phyloP scores from a whole-genome alignment of 1,140 invertebrate species.

The Drosophila lowei region DNA sequence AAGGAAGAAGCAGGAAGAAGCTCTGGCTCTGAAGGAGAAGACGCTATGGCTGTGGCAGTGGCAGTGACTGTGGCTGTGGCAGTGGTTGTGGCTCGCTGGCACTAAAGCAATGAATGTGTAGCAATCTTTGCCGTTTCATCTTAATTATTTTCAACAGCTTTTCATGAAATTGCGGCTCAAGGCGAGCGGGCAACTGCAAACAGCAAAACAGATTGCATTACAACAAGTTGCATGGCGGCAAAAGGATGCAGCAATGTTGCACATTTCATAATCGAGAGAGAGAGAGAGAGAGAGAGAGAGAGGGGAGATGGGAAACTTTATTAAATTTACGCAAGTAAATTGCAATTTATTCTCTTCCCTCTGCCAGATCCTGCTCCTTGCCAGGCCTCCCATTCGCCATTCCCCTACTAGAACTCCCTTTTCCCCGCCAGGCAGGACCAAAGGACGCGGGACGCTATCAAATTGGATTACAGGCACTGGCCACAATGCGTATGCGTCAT shows the following conservation, averaged over 20 bases:
- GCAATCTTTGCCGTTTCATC: conserved; percentile 57
- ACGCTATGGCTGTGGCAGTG: not conserved
- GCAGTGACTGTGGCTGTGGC: not conserved
- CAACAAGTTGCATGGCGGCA: conserved; percentile 39
- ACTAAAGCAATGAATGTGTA: conserved; percentile 25
- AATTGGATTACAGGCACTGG: conserved; percentile 27
- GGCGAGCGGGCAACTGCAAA: conserved; percentile 17
- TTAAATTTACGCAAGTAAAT: conserved; percentile 78
- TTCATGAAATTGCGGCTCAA: conserved; percentile 54
- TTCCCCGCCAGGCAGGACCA: conserved; percentile 1
- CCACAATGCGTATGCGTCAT: conserved; percentile 70
- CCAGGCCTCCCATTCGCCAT: not conserved
- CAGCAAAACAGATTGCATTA: conserved; percentile 68
- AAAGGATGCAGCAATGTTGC: conserved; percentile 1
- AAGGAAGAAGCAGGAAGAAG: conserved; percentile 4
- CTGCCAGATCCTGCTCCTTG: conserved; percentile 1
- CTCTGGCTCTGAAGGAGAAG: not conserved
- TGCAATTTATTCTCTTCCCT: conserved; percentile 67
- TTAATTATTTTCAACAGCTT: conserved; percentile 79
- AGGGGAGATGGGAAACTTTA: conserved; percentile 54
- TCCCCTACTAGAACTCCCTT: not conserved
- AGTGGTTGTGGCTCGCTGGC: conserved; percentile 6
- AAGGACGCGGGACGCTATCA: conserved; percentile 16
- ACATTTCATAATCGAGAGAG: not conserved
- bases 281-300: not conserved